phyloP scores from a whole-genome alignment of 2,113 vertebrate genomes.

The Ciconia boyciana region DNA sequence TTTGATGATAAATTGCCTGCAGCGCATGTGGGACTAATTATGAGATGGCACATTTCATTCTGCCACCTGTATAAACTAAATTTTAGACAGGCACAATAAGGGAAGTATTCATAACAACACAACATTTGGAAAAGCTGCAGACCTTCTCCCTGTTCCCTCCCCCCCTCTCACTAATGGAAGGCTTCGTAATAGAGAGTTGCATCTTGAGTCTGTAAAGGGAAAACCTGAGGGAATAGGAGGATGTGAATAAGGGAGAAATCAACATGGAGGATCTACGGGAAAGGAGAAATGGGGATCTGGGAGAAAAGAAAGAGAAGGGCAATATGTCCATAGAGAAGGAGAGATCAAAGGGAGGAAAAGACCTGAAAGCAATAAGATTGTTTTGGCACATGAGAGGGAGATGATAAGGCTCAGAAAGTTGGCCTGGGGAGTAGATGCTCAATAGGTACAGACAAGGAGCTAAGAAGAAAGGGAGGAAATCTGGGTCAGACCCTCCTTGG shows the following conservation, averaged over 20 bases:
- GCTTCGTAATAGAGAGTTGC: not conserved
- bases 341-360: conserved; percentile 48
- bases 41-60: conserved; percentile 70
- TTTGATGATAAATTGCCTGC: conserved; percentile 75
- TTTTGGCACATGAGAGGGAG: conserved; percentile 39
- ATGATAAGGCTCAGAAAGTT: conserved; percentile 33
- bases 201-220: conserved; percentile 11
- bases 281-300: conserved; percentile 24
- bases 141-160: not conserved
- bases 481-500: conserved; percentile 51
- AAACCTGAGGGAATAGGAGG: conserved; percentile 39
- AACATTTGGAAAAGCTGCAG: conserved; percentile 29
- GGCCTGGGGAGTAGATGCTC: conserved; percentile 42
- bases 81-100: conserved; percentile 62
- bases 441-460: not conserved
- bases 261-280: conserved; percentile 42
- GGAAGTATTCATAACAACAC: conserved; percentile 20
- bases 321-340: conserved; percentile 50
- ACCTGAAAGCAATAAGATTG: conserved; percentile 44
- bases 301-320: conserved; percentile 33
- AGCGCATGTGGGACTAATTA: conserved; percentile 76
- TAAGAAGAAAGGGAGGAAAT: conserved; percentile 54
- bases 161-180: not conserved
- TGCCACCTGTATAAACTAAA: conserved; percentile 70
- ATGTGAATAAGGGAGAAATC: conserved; percentile 7